Percentiles rank a stretch among this genome's conserved stretches.
These are phyloP conservation scores for Acanthurus lineatus DNA, from an alignment of 2,797 vertebrate species.

Conservation along the genomic window DNA sequence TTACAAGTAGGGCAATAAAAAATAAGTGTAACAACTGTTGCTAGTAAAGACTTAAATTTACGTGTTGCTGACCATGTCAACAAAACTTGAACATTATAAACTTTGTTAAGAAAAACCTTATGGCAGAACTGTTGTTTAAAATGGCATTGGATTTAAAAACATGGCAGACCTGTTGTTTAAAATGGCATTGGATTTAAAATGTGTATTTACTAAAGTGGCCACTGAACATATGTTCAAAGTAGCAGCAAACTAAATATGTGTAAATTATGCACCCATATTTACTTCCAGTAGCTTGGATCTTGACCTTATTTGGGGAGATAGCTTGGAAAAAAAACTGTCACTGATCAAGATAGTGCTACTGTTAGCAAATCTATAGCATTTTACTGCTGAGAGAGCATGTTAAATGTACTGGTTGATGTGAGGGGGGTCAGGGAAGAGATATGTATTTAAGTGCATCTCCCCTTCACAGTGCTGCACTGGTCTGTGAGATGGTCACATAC, in stretches of 20 bases:
- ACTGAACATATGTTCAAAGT: neutral
- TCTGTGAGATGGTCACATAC: slow-evolving; percentile 7
- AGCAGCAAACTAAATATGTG: neutral
- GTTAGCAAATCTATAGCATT: slow-evolving; percentile 5
- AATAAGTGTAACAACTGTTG: no score
- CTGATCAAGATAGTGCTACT: neutral
- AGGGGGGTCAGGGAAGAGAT: slow-evolving; percentile 25
- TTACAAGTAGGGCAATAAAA: no score
- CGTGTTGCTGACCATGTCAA: no score
- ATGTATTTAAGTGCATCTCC: slow-evolving; percentile 24
- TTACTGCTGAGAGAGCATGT: slow-evolving; percentile 5
- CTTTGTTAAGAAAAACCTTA: no score
- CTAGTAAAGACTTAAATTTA: no score
- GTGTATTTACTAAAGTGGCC: no score
- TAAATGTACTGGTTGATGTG: slow-evolving; percentile 13
- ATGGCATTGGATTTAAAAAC: no score
- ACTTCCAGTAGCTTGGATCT: no score
- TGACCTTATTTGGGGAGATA: neutral
- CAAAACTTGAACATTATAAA: no score
- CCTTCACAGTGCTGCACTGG: slow-evolving; percentile 15
- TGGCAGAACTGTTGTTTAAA: no score
- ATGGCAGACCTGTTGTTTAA: no score
- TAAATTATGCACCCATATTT: neutral
- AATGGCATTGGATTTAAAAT: no score
- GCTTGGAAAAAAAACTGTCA: neutral